Conservation (phyloP, 1,140 invertebrate species). For the Drosophila sp. region DNA sequence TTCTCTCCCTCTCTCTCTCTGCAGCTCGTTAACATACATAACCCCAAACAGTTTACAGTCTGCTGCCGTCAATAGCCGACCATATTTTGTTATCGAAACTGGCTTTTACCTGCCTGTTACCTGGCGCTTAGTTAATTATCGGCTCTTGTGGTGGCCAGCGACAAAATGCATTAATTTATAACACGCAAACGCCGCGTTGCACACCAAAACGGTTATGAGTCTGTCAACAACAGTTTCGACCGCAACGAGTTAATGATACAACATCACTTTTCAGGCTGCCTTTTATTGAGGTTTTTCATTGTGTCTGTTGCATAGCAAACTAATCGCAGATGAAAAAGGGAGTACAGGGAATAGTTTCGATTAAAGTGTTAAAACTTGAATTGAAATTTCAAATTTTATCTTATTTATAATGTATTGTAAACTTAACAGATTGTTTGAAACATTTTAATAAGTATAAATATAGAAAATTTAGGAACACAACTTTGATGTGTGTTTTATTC, state of each 20-base stretch:
- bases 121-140: slow-evolving; percentile 71
- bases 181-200: slow-evolving; percentile 42
- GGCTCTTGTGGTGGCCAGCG: slow-evolving; percentile 49
- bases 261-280: slow-evolving; percentile 8
- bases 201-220: slow-evolving; percentile 37
- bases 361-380: too few relatives aligned
- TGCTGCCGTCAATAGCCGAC: slow-evolving; percentile 24
- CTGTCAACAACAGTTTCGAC: slow-evolving; percentile 42
- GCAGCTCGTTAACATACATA: slow-evolving; percentile 44
- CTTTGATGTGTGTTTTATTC: too few relatives aligned
- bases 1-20: too few relatives aligned
- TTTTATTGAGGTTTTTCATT: slow-evolving; percentile 10
- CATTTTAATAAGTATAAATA: too few relatives aligned
- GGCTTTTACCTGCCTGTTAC: slow-evolving; percentile 8
- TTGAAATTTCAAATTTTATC: too few relatives aligned
- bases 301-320: not conserved
- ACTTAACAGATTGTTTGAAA: too few relatives aligned
- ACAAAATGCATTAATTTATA: slow-evolving; percentile 71
- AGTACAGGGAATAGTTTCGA: too few relatives aligned
- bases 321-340: too few relatives aligned
- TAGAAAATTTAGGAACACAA: too few relatives aligned
- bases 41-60: slow-evolving; percentile 11
- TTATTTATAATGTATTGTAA: too few relatives aligned
- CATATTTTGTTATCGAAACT: slow-evolving; percentile 39
- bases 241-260: slow-evolving; percentile 18